These are phyloP conservation scores for Clamator glandarius DNA, from an alignment of 2,797 vertebrate species.

Conservation along the genomic window DNA sequence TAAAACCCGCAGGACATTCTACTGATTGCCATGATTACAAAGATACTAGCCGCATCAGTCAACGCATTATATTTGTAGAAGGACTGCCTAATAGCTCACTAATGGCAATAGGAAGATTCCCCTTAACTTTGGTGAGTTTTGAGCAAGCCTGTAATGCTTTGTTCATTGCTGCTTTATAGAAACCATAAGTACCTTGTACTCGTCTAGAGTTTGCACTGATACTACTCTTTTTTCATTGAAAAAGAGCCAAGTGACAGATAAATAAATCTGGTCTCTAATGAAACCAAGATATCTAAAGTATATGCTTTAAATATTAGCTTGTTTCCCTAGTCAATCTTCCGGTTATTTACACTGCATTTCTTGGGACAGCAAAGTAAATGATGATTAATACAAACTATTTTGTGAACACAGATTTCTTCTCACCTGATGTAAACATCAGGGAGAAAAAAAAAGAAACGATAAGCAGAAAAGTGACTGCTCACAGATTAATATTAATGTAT, in stretches of 20 bases:
- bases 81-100: background rate
- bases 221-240: background rate
- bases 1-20: background rate
- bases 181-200: background rate
- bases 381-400: conserved; percentile 5
- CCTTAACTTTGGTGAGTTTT: background rate
- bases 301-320: background rate
- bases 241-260: background rate
- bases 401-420: background rate
- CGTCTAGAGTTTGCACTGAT: background rate
- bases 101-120: background rate
- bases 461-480: background rate
- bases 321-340: background rate
- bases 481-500: conserved; percentile 2
- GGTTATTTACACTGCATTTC: conserved; percentile 12
- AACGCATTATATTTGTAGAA: background rate
- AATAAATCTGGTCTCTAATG: background rate
- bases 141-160: background rate
- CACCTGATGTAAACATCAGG: background rate
- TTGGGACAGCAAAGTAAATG: conserved; percentile 32
- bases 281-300: background rate
- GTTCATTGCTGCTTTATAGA: background rate
- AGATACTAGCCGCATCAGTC: background rate
- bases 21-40: background rate
- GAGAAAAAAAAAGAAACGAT: background rate